Evolutionary conservation across 1,140 invertebrate genomes (phyloP), one percentile per base, ranked within the genome.

Genomic region (Leptinotarsa undecemlineata): DNA sequence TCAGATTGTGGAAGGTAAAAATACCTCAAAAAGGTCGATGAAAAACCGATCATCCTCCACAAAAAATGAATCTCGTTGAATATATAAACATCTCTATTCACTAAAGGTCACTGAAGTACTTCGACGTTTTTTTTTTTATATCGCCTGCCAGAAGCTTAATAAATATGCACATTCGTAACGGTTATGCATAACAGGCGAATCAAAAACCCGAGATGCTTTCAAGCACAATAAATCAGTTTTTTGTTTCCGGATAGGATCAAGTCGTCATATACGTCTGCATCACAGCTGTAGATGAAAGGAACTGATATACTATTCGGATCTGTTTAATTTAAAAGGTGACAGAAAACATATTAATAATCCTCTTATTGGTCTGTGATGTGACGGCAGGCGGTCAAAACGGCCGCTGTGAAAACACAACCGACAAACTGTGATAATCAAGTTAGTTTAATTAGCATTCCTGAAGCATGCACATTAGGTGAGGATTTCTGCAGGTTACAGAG

Each of bases 381-480:
- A 57, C 51, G 51, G 51, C 51, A 57, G 17, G 17, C 51, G 51
- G 51, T 57, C 51, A 57, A 4, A 19, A 57, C 15, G 15, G n/a
- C 15, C 4, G n/a, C 51, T 57, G 17, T 57, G n/a, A 57, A 19
- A 57, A 57, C 51, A 15, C 51, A 17, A 8, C 51, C 15, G 51
- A 57, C 51, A 57, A 57, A 57, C 51, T 57, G 51, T 19, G 15
- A 19, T 19, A 57, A 57, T 57, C 51, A 57, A 57, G 51, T 57
- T 57, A 57, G 17, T 57, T 57, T 57, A 57, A 57, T 57, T 57
- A 57, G 51, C 51, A 57, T 57, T 57, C 51, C 51, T 57, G 51
- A 19, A 57, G n/a, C 51, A 57, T 57, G 51, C 51, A 57, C 51
- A 57, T 57, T n/a, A 57, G 17, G 17, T 57, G 51, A 13, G n/a